A percentile compares a stretch with the other conserved stretches of the same genome.
Conservation (phyloP, 2,888 invertebrate genomes). For the Lasioglossum figueresi region DNA sequence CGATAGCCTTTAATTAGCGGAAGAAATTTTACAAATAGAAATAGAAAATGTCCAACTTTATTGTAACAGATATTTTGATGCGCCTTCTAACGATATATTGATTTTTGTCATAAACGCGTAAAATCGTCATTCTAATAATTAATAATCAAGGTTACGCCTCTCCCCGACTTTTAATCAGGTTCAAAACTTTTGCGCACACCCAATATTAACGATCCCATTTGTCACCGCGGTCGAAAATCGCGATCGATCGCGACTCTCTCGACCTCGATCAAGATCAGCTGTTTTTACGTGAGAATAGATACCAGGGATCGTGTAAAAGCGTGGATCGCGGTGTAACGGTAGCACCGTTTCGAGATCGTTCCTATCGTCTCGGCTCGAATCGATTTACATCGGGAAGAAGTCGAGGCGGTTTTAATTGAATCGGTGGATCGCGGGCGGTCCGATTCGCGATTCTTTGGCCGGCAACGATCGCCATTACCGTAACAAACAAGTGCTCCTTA, state of each 20-base stretch:
- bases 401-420: background rate
- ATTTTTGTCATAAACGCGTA: background rate
- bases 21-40: too few relatives aligned
- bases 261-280: slow-evolving; percentile 13
- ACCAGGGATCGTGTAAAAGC: background rate
- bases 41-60: too few relatives aligned
- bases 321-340: background rate
- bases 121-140: background rate
- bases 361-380: slow-evolving; percentile 9
- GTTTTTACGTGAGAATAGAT: slow-evolving; percentile 15
- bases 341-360: background rate
- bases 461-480: slow-evolving; percentile 39
- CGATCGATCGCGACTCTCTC: background rate
- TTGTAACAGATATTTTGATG: too few relatives aligned
- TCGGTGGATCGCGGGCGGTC: slow-evolving; percentile 7
- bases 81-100: background rate
- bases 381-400: background rate
- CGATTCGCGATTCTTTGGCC: background rate
- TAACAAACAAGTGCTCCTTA: slow-evolving; percentile 57
- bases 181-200: background rate
- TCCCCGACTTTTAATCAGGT: background rate
- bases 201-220: background rate
- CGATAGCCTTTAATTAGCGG: too few relatives aligned
- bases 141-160: background rate
- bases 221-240: background rate